Conservation (phyloP, 2,888 invertebrate genomes). For the Ophion ellenae region DNA sequence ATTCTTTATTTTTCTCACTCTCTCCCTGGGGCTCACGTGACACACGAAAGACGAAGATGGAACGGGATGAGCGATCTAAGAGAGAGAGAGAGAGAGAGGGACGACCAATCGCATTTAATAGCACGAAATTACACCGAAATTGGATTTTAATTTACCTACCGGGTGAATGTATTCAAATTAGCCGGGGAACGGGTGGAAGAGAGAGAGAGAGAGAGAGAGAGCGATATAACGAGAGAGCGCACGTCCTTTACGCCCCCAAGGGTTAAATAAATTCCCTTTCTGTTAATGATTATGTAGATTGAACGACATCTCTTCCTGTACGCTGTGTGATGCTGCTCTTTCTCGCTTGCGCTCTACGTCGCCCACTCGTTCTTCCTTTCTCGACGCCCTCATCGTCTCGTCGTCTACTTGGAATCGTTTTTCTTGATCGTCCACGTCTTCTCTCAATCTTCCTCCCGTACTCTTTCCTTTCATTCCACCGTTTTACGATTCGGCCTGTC, state of each 20-base stretch:
- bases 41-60: slow-evolving; percentile 46
- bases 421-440: slow-evolving; percentile 37
- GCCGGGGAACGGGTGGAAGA: slow-evolving; percentile 64
- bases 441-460: slow-evolving; percentile 25
- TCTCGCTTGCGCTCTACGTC: slow-evolving; percentile 33
- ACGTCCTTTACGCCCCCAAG: slow-evolving; percentile 69
- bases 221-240: slow-evolving; percentile 76
- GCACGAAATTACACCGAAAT: slow-evolving; percentile 82
- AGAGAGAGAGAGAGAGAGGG: slow-evolving; percentile 48
- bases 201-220: slow-evolving; percentile 71
- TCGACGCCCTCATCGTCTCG: slow-evolving; percentile 28
- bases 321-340: slow-evolving; percentile 40
- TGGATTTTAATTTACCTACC: slow-evolving; percentile 82
- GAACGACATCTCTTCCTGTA: slow-evolving; percentile 79
- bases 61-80: slow-evolving; percentile 20
- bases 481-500: slow-evolving; percentile 26
- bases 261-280: slow-evolving; percentile 83
- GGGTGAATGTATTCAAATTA: slow-evolving; percentile 82
- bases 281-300: slow-evolving; percentile 83
- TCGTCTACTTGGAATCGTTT: slow-evolving; percentile 14
- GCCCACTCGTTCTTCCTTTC: slow-evolving; percentile 3
- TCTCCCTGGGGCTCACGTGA: slow-evolving; percentile 37
- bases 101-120: slow-evolving; percentile 81
- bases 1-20: slow-evolving; percentile 17
- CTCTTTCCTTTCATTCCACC: slow-evolving; percentile 15